A percentile compares a stretch with the other conserved stretches of the same genome.
Conservation (phyloP, 2,113 vertebrate genomes). For the Bolborhynchus lineola region DNA sequence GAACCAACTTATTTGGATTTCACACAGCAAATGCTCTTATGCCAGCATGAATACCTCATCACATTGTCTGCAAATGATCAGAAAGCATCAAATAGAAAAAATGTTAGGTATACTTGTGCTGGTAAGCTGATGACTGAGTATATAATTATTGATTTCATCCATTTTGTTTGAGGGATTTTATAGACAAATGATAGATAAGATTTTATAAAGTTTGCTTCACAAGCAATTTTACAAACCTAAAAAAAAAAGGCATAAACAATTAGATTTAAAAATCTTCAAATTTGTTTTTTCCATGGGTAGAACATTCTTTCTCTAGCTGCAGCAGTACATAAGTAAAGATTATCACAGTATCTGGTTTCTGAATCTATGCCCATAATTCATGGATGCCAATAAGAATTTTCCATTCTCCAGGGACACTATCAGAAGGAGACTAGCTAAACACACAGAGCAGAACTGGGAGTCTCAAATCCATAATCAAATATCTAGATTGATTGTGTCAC, state of each 20-base stretch:
- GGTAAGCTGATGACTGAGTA: not conserved
- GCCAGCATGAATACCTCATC: fast-evolving
- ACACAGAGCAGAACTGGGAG: conserved; percentile 40
- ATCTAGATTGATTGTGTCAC: conserved; percentile 85
- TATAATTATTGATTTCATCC: not conserved
- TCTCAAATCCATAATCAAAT: conserved; percentile 85
- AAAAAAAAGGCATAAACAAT: not conserved
- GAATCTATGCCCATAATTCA: conserved; percentile 72
- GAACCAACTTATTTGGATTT: not conserved
- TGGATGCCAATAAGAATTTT: conserved; percentile 71
- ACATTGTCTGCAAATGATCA: not conserved
- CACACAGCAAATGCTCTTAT: not conserved
- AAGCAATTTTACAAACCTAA: not conserved
- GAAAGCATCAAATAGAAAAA: not conserved
- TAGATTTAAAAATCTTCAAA: not conserved
- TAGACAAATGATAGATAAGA: not conserved
- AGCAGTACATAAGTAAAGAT: conserved; percentile 59
- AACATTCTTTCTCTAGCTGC: not conserved
- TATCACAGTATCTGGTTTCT: conserved; percentile 68
- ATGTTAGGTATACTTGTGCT: not conserved
- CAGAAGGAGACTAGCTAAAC: conserved; percentile 71
- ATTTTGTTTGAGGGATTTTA: not conserved
- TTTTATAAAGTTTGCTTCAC: not conserved
- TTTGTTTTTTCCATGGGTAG: not conserved
- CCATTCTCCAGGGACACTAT: conserved; percentile 64